Conservation (phyloP, 2,888 invertebrate species). For the Eupithecia inturbata region DNA sequence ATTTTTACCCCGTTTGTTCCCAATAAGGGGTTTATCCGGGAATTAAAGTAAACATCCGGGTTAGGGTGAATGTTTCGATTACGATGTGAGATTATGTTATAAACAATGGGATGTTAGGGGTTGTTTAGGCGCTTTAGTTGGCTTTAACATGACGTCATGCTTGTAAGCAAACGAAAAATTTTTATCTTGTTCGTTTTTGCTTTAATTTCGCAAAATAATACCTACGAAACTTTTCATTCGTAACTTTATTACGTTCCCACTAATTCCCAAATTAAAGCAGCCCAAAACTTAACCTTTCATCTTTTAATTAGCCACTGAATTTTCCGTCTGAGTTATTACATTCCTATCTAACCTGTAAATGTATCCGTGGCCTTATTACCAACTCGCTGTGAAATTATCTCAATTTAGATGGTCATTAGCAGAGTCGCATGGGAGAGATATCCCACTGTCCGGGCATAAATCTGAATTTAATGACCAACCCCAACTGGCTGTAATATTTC, state of each 20-base stretch:
- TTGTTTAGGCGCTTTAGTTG: slow-evolving; percentile 11
- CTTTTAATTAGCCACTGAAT: slow-evolving; percentile 38
- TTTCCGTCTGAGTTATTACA: slow-evolving; percentile 45
- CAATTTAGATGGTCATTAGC: slow-evolving; percentile 84
- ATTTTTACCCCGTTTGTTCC: slow-evolving; percentile 42
- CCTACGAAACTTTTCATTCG: slow-evolving; percentile 5
- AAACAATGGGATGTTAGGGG: slow-evolving; percentile 20
- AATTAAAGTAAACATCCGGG: slow-evolving; percentile 55
- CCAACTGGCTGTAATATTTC: slow-evolving; percentile 72
- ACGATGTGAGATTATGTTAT: slow-evolving; percentile 27
- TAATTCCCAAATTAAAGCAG: slow-evolving; percentile 20
- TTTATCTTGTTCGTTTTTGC: background rate
- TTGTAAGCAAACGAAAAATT: background rate
- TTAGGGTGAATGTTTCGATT: slow-evolving; percentile 31
- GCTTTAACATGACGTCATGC: slow-evolving; percentile 4
- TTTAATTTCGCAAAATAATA: background rate
- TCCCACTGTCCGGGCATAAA: slow-evolving; percentile 77
- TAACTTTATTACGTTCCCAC: slow-evolving; percentile 7
- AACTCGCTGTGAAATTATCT: slow-evolving; percentile 81
- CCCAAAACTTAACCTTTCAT: slow-evolving; percentile 36
- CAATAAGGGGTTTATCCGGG: slow-evolving; percentile 47
- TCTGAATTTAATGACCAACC: slow-evolving; percentile 81
- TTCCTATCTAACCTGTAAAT: slow-evolving; percentile 46
- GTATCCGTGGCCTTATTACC: slow-evolving; percentile 61
- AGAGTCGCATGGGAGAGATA: slow-evolving; percentile 83